These are phyloP conservation scores for Hippocampus guttulatus DNA, from an alignment of 2,113 vertebrate species.

Conservation along the genomic window DNA sequence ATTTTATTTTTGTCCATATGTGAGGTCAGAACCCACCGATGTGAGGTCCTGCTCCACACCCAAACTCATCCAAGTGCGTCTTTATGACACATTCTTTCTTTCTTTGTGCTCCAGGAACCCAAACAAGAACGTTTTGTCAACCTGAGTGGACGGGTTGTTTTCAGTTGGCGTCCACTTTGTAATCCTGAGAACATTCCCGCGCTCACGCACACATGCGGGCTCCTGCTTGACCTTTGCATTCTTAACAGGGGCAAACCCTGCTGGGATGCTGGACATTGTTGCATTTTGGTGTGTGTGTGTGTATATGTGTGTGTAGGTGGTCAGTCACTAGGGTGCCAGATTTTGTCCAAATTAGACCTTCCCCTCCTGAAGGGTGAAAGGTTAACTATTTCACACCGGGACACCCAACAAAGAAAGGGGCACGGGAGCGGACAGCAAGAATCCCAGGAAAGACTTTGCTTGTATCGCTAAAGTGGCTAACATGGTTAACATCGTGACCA, in stretches of 20 bases:
- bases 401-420: slow-evolving; percentile 9
- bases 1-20: too few relatives aligned
- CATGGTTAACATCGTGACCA: too few relatives aligned
- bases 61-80: neutral
- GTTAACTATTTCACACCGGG: slow-evolving; percentile 61
- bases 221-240: neutral
- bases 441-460: neutral
- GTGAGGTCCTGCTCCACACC: neutral
- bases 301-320: slow-evolving; percentile 21
- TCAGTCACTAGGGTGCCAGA: slow-evolving; percentile 47
- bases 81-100: neutral
- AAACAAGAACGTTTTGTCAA: neutral
- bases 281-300: neutral
- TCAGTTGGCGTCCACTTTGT: neutral
- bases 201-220: neutral
- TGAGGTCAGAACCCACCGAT: too few relatives aligned
- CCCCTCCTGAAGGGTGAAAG: slow-evolving; percentile 47
- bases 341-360: slow-evolving; percentile 44
- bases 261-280: neutral
- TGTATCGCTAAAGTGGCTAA: too few relatives aligned
- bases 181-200: neutral
- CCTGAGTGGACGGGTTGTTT: neutral
- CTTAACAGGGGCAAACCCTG: neutral
- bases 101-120: neutral
- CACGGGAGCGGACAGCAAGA: neutral